A percentile compares a stretch with the other conserved stretches of the same genome.
These are phyloP conservation scores for Copsychus sechellarum DNA, from an alignment of 2,113 vertebrate genomes.

Conservation along the genomic window DNA sequence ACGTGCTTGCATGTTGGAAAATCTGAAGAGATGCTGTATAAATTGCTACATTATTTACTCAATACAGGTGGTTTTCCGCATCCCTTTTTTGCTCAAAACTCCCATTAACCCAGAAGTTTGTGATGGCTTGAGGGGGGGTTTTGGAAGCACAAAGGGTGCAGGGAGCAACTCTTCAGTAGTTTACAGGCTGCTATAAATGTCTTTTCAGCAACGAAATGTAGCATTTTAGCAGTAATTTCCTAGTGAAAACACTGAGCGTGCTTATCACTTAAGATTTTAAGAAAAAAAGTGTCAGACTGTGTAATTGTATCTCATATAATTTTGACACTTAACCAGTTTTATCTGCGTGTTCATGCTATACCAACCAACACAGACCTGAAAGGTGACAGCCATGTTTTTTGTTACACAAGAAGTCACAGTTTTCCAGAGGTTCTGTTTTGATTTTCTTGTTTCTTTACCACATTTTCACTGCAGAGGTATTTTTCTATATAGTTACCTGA, in stretches of 20 bases:
- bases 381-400: slow-evolving; percentile 11
- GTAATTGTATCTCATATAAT: slow-evolving; percentile 25
- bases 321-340: slow-evolving; percentile 14
- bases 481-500: slow-evolving; percentile 39
- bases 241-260: slow-evolving; percentile 65
- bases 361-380: slow-evolving; percentile 3
- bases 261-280: slow-evolving; percentile 48
- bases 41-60: slow-evolving; percentile 33
- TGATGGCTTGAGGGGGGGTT: neutral
- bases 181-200: slow-evolving; percentile 47
- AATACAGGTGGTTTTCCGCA: neutral
- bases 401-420: neutral
- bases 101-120: neutral
- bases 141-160: slow-evolving; percentile 3
- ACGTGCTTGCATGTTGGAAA: slow-evolving; percentile 28
- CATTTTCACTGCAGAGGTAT: slow-evolving; percentile 13
- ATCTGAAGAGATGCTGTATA: slow-evolving; percentile 22
- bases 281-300: neutral
- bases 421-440: neutral
- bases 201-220: slow-evolving; percentile 57
- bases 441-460: neutral
- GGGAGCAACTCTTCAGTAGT: slow-evolving; percentile 6
- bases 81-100: neutral
- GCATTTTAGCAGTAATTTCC: slow-evolving; percentile 55
- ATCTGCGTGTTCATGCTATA: neutral